Percentiles rank a stretch among this genome's conserved stretches.
phyloP scores from a whole-genome alignment of 2,797 vertebrate genomes.

The Tarsius wallacei region DNA sequence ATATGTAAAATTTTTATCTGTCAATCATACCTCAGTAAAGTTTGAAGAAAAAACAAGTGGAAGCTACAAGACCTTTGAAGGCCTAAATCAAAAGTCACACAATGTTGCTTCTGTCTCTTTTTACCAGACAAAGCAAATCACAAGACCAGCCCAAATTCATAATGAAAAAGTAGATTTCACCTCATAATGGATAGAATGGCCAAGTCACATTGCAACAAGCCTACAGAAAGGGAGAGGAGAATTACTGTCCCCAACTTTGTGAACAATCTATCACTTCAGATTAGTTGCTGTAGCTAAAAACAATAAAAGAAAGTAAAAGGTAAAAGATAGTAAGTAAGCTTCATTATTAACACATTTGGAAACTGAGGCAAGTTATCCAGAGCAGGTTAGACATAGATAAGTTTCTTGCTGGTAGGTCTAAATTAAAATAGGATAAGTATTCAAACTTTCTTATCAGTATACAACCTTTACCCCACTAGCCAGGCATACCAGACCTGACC shows the following conservation, averaged over 20 bases:
- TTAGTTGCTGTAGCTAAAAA: not conserved
- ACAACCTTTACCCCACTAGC: too few relatives aligned
- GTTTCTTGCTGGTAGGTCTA: too few relatives aligned
- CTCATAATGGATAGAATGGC: not conserved
- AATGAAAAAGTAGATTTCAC: not conserved
- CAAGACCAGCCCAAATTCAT: not conserved
- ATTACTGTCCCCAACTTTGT: not conserved
- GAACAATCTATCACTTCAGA: not conserved
- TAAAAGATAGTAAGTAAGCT: not conserved
- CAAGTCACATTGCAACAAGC: not conserved
- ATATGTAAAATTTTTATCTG: not conserved
- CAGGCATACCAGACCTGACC: too few relatives aligned
- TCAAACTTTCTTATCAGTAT: too few relatives aligned
- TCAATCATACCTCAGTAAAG: not conserved
- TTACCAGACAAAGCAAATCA: not conserved
- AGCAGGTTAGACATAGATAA: too few relatives aligned
- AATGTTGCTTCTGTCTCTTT: not conserved
- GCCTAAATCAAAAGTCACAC: not conserved
- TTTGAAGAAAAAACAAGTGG: not conserved
- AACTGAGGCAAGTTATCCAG: too few relatives aligned
- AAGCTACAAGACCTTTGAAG: not conserved
- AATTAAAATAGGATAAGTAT: too few relatives aligned
- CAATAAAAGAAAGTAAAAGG: too few relatives aligned
- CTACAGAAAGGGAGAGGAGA: not conserved
- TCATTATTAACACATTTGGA: not conserved